phyloP scores from a whole-genome alignment of 2,888 invertebrate species.

The Amiota mariae region DNA sequence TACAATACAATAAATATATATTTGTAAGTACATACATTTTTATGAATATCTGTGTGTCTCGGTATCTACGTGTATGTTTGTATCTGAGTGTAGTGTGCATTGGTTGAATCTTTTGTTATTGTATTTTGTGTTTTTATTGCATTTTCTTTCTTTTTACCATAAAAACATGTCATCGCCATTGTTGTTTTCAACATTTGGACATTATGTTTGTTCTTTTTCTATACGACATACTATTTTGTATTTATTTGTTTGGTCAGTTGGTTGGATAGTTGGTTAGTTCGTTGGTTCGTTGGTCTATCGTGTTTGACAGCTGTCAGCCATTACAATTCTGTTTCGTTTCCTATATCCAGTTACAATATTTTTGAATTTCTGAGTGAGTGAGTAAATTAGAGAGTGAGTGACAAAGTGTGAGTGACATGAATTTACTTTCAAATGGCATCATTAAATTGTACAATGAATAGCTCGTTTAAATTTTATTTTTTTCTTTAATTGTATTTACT shows the following conservation, averaged over 20 bases:
- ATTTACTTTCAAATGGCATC: conserved; percentile 39
- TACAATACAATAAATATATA: not conserved
- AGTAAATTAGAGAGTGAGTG: not conserved
- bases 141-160: conserved; percentile 29
- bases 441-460: conserved; percentile 39
- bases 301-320: conserved; percentile 26
- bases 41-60: too few relatives aligned
- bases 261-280: not conserved
- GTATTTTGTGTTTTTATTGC: not conserved
- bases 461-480: conserved; percentile 1
- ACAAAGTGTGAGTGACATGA: conserved; percentile 33
- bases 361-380: not conserved
- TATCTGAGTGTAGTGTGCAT: conserved; percentile 1
- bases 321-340: conserved; percentile 25
- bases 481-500: conserved; percentile 13
- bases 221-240: not conserved
- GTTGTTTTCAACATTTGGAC: conserved; percentile 9
- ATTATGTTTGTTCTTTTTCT: not conserved
- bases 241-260: conserved; percentile 8
- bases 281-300: not conserved
- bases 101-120: conserved; percentile 24
- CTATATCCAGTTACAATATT: not conserved
- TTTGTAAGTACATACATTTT: too few relatives aligned
- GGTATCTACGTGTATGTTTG: not conserved
- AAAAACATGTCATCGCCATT: conserved; percentile 32